phyloP scores from a whole-genome alignment of 2,113 vertebrate species.

The Illadopsis cleaveri region DNA sequence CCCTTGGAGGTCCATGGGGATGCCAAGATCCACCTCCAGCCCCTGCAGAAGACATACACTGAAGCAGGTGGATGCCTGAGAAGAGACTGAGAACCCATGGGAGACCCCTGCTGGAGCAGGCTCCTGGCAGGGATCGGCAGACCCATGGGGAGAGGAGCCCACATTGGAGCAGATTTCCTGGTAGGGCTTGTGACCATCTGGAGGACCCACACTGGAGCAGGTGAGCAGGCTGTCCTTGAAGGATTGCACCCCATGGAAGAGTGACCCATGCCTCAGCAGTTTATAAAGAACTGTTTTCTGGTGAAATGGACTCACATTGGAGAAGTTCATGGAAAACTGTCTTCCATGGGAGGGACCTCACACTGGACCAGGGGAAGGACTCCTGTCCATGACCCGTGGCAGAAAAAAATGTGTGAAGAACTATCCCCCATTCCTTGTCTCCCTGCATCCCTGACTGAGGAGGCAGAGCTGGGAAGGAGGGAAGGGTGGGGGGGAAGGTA shows the following conservation, averaged over 20 bases:
- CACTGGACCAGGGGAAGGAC: not conserved
- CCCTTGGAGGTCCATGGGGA: fast-evolving
- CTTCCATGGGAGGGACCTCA: not conserved
- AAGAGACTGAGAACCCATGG: fast-evolving
- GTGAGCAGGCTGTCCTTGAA: not conserved
- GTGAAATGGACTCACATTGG: not conserved
- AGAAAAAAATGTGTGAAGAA: not conserved
- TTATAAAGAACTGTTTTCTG: not conserved
- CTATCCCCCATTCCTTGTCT: not conserved
- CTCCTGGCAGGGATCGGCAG: not conserved
- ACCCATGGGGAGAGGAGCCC: not conserved
- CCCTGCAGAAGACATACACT: fast-evolving
- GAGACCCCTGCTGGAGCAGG: fast-evolving
- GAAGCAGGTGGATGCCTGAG: not conserved
- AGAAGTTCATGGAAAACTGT: not conserved
- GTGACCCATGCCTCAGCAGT: fast-evolving
- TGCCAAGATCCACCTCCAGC: not conserved
- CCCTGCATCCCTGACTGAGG: not conserved
- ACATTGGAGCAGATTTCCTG: not conserved
- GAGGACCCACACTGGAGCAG: fast-evolving
- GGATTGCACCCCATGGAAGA: not conserved
- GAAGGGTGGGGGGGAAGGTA: not conserved
- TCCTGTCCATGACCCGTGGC: fast-evolving
- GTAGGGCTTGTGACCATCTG: not conserved
- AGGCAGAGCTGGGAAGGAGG: not conserved